Base-by-base conservation (phyloP, 2,113 vertebrate genomes). In the Ailuropoda melanoleuca region DNA sequence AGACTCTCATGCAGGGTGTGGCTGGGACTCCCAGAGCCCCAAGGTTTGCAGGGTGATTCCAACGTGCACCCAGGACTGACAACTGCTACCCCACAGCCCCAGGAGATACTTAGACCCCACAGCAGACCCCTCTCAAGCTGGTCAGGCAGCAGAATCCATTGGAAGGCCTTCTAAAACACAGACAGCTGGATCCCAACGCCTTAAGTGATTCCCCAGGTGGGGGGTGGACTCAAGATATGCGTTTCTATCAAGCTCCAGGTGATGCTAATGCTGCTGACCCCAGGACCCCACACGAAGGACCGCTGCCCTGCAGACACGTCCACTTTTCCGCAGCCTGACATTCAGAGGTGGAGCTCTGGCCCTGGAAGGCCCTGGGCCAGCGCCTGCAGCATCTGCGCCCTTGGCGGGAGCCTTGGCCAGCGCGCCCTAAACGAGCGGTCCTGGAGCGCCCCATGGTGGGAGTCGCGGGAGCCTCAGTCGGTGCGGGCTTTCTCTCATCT, bases 321-420 rank as follows among this genome's bases (percentile, higher is more conserved):
- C 24, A 0, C 13, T 29, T 43, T 48, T 26, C 13, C 23, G 9
- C 55, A 50, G 26, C 78, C 58, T 6, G 55, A 53, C 3, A 0
- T 43, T 62, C 53, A 13, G 39, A 43, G 55, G 68, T 2, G 82
- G 43, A 15, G 21, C 15, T 29, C 4, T 23, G 82, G 8, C 24
- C 15, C 81, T 24, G 9, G 10, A 4, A 15, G 78, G 37, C 2
- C 0, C 7, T 0, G 4, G 55, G 29, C 23, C 12, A 0, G 29
- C 0, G 43, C 15, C 26, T 0, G 1, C 4, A 19, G 8, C n/a
- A 3, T 26, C 10, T 2, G 6, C 39, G n/a, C 18, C 6, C 24
- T 6, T 1, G 2, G 9, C 34, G 18, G 31, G 29, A 46, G 21
- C 46, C 29, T 0, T 4, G 24, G 2, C 12, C 4, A 2, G 1